phyloP scores from a whole-genome alignment of 2,888 invertebrate species.

The Lysandra coridon region DNA sequence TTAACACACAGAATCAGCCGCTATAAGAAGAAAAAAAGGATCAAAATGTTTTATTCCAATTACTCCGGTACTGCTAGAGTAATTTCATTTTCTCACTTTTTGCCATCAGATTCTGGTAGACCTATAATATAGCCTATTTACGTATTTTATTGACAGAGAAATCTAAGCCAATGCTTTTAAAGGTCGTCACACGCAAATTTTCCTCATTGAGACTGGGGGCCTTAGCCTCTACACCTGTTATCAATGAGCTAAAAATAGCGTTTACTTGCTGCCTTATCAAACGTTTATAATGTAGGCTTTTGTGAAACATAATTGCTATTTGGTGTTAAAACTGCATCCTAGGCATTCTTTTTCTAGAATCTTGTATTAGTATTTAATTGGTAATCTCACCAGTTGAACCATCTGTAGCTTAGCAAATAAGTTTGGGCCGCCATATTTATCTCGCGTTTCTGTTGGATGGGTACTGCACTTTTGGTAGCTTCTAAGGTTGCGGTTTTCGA shows the following conservation, averaged over 20 bases:
- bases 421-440: slow-evolving; percentile 15
- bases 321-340: neutral
- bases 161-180: neutral
- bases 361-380: neutral
- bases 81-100: too few species aligned
- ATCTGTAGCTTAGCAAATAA: slow-evolving; percentile 31
- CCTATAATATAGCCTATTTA: neutral
- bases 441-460: neutral
- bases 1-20: too few species aligned
- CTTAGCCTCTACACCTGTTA: slow-evolving; percentile 19
- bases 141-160: neutral
- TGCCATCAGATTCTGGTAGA: too few species aligned
- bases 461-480: neutral
- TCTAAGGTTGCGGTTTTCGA: slow-evolving; percentile 39
- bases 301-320: neutral
- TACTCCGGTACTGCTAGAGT: too few species aligned
- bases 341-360: neutral
- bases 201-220: neutral
- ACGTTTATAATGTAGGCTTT: neutral
- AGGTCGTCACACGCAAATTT: neutral
- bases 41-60: too few species aligned
- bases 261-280: slow-evolving; percentile 4
- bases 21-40: too few species aligned
- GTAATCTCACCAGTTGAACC: slow-evolving; percentile 16
- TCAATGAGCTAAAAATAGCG: slow-evolving; percentile 7